Conservation (phyloP, 2,888 invertebrate genomes). For the Sycophila texana region DNA sequence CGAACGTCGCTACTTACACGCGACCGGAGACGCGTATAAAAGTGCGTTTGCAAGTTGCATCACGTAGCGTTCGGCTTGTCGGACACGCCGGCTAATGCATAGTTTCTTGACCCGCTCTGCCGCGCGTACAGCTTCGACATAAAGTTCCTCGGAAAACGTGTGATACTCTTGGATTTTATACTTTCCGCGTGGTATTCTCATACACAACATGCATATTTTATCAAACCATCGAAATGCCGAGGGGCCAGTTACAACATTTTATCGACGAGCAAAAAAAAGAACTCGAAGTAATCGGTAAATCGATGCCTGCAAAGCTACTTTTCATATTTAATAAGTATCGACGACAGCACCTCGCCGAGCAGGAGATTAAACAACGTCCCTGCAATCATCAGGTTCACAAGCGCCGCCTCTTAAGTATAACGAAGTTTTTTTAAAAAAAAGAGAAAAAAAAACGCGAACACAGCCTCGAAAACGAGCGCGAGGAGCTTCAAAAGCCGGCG, state of each 20-base stretch:
- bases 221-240: too few relatives aligned
- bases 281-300: neutral
- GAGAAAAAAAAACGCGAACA: neutral
- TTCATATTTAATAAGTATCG: too few relatives aligned
- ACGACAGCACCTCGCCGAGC: too few relatives aligned
- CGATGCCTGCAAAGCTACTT: neutral
- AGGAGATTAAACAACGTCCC: too few relatives aligned
- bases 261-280: too few relatives aligned
- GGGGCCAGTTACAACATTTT: too few relatives aligned
- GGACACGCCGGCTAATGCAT: constrained; percentile 17
- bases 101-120: constrained; percentile 49
- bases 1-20: neutral
- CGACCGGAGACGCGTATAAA: neutral
- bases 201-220: neutral
- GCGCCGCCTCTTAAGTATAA: too few relatives aligned
- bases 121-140: neutral
- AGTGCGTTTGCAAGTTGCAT: constrained; percentile 31
- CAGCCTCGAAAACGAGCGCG: neutral
- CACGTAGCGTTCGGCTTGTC: constrained; percentile 3
- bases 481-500: constrained; percentile 9
- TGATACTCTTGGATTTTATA: too few relatives aligned
- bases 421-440: neutral
- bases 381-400: too few relatives aligned
- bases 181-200: neutral
- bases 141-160: neutral